Evolutionary conservation across 2,888 invertebrate species (phyloP).

Genomic region (Cancer borealis): DNA sequence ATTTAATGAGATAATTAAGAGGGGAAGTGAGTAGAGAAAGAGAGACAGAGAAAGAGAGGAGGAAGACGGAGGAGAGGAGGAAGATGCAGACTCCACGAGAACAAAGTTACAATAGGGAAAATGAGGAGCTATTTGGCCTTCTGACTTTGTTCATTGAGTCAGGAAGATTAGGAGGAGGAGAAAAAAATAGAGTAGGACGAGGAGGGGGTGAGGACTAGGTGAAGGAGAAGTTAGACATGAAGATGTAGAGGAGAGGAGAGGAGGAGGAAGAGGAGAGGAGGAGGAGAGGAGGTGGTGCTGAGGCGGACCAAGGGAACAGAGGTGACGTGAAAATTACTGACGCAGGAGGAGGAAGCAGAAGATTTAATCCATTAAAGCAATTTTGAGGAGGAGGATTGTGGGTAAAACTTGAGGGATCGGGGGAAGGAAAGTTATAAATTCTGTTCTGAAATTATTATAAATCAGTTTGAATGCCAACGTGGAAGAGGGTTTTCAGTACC

Average conservation of each 20-base stretch:
- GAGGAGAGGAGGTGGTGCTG: conserved; percentile 30
- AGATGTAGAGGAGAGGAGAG: neutral
- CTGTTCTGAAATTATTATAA: conserved; percentile 43
- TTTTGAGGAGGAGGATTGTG: conserved; percentile 41
- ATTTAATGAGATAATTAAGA: conserved; percentile 48
- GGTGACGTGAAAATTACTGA: conserved; percentile 38
- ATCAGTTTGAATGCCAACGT: neutral
- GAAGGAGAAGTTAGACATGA: neutral
- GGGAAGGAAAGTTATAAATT: conserved; percentile 33
- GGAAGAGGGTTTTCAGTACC: neutral
- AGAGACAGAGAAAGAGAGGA: conserved; percentile 39
- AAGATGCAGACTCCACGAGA: conserved; percentile 40
- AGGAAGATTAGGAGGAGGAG: conserved; percentile 29
- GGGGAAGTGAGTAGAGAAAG: conserved; percentile 47
- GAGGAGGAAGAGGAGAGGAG: conserved; percentile 11
- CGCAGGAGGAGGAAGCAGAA: conserved; percentile 43
- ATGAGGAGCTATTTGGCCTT: conserved; percentile 43
- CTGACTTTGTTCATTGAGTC: conserved; percentile 45
- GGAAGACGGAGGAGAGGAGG: conserved; percentile 3
- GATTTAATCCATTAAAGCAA: conserved; percentile 41
- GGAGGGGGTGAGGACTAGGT: neutral
- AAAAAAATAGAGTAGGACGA: neutral
- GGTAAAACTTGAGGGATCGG: conserved; percentile 43
- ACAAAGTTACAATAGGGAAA: conserved; percentile 45
- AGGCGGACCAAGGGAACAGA: conserved; percentile 38